Evolutionary conservation across 2,888 invertebrate genomes (phyloP).

Genomic region (Selenia dentaria): DNA sequence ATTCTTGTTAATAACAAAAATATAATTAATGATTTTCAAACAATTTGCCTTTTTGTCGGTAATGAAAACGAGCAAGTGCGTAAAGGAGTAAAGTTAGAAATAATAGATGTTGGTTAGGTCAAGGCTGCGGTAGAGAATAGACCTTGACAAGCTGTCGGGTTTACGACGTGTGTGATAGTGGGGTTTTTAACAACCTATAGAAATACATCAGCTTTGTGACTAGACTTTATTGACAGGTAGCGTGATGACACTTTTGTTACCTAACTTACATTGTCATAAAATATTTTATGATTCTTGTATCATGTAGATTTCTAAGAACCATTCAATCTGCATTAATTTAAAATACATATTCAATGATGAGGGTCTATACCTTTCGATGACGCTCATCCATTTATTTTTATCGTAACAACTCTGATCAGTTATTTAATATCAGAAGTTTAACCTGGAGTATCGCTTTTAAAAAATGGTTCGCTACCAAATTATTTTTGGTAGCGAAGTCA

Average conservation of each 20-base stretch:
- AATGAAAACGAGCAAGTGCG: constrained; percentile 28
- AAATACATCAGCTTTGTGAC: constrained; percentile 40
- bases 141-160: constrained; percentile 42
- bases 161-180: constrained; percentile 42
- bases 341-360: too few species aligned
- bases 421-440: too few species aligned
- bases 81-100: constrained; percentile 33
- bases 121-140: constrained; percentile 39
- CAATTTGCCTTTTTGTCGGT: constrained; percentile 26
- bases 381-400: too few species aligned
- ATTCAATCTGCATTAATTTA: background rate
- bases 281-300: background rate
- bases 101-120: constrained; percentile 39
- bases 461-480: too few species aligned
- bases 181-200: constrained; percentile 45
- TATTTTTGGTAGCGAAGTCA: too few species aligned
- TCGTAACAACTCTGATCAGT: too few species aligned
- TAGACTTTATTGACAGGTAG: constrained; percentile 31
- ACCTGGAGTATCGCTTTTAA: too few species aligned
- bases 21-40: constrained; percentile 36
- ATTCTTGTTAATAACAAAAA: constrained; percentile 31
- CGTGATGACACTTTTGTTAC: constrained; percentile 24
- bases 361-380: too few species aligned
- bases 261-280: constrained; percentile 5
- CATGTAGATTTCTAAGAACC: background rate